A percentile compares a stretch with the other conserved stretches of the same genome.
phyloP scores from a whole-genome alignment of 2,113 vertebrate species.

The Eulemur macaco region DNA sequence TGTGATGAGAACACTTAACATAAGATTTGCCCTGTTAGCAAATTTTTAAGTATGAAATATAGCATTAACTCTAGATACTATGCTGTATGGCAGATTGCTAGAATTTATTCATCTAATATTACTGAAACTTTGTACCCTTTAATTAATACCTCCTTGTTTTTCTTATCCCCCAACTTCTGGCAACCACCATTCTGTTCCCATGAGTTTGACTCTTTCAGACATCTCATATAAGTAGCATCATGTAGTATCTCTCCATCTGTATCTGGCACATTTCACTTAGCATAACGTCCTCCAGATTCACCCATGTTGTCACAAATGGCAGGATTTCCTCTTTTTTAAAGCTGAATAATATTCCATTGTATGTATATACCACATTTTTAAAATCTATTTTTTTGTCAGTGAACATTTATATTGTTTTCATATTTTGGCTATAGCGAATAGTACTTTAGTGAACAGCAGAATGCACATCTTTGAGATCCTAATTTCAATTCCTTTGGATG shows the following conservation, averaged over 20 bases:
- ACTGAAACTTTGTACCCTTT: not conserved
- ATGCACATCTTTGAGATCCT: not conserved
- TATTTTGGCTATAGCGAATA: not conserved
- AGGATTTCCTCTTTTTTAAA: not conserved
- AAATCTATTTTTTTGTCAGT: not conserved
- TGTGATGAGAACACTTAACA: not conserved
- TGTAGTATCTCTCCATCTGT: not conserved
- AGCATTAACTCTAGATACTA: not conserved
- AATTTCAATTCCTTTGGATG: not conserved
- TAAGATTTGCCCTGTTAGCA: not conserved
- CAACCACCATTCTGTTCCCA: not conserved
- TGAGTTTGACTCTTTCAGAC: not conserved
- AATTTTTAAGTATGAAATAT: not conserved
- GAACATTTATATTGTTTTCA: not conserved
- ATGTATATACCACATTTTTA: not conserved
- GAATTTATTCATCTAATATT: not conserved
- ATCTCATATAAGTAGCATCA: rapidly evolving
- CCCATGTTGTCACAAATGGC: not conserved
- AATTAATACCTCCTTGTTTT: not conserved
- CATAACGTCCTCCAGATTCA: not conserved
- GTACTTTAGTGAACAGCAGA: not conserved
- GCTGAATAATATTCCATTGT: not conserved
- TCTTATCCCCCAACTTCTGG: rapidly evolving
- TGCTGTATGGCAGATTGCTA: not conserved
- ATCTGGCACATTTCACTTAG: not conserved